These are phyloP conservation scores for Eupithecia inturbata DNA, from an alignment of 2,888 invertebrate genomes.

Conservation along the genomic window DNA sequence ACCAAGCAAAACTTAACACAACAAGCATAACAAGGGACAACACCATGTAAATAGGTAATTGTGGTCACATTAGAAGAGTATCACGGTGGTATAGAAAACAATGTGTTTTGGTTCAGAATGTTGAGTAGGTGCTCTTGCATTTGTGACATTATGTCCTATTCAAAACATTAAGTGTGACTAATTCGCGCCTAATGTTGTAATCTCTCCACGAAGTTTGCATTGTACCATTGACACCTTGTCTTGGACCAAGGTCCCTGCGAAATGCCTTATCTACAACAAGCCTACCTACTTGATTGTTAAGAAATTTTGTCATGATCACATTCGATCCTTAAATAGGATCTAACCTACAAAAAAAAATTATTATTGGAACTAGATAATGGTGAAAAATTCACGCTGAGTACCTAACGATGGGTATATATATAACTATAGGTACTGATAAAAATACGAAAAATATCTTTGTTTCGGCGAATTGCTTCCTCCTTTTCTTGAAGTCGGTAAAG, in stretches of 20 bases:
- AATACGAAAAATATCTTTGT: neutral
- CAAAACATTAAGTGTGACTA: conserved; percentile 7
- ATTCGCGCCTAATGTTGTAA: conserved; percentile 3
- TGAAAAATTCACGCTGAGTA: too few species aligned
- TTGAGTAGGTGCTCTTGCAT: conserved; percentile 12
- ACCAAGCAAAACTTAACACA: conserved; percentile 12
- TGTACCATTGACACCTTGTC: neutral
- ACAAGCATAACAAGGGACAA: conserved; percentile 31
- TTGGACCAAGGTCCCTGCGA: neutral
- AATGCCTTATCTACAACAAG: neutral
- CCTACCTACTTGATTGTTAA: neutral
- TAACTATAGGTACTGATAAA: too few species aligned
- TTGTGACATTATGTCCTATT: conserved; percentile 3
- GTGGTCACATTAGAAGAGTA: conserved; percentile 29
- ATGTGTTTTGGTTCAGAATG: conserved; percentile 19
- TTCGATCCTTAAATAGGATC: neutral
- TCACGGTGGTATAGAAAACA: conserved; percentile 21
- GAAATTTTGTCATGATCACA: neutral
- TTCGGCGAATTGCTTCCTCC: neutral
- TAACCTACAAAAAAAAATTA: neutral
- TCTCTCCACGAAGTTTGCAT: neutral
- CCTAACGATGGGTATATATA: too few species aligned
- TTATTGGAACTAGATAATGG: neutral
- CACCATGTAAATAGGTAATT: conserved; percentile 29
- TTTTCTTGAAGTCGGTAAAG: neutral